A percentile compares a stretch with the other conserved stretches of the same genome.
Conservation (phyloP, 2,888 invertebrate genomes). For the Choristoneura rosaceana region DNA sequence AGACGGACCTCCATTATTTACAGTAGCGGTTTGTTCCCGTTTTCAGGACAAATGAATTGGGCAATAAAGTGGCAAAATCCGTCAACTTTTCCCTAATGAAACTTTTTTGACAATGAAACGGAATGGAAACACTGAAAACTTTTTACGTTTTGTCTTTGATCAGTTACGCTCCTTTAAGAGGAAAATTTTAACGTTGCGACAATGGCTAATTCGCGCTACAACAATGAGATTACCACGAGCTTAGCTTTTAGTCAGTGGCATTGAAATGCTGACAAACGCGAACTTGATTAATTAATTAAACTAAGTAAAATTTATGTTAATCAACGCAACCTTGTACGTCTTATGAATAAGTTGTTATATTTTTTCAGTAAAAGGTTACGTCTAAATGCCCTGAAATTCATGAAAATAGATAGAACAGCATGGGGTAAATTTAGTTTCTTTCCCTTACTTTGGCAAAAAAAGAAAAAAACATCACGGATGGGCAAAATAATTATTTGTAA, state of each 20-base stretch:
- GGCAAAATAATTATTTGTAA: too few species aligned
- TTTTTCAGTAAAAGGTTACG: too few species aligned
- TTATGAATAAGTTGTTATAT: too few species aligned
- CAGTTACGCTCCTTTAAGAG: slow-evolving; percentile 59
- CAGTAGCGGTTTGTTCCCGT: slow-evolving; percentile 63
- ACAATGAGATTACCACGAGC: slow-evolving; percentile 45
- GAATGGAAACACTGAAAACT: slow-evolving; percentile 64
- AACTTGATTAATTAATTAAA: background rate
- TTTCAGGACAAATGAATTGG: slow-evolving; percentile 72
- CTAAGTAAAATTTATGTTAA: background rate
- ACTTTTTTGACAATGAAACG: slow-evolving; percentile 72
- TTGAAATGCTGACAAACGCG: slow-evolving; percentile 8
- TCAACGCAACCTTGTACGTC: background rate
- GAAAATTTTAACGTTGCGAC: slow-evolving; percentile 55
- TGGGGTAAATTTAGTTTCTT: too few species aligned
- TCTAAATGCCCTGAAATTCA: too few species aligned
- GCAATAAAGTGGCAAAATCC: slow-evolving; percentile 71
- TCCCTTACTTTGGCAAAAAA: too few species aligned
- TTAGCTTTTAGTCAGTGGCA: slow-evolving; percentile 15
- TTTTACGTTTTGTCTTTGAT: slow-evolving; percentile 68
- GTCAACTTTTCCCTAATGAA: slow-evolving; percentile 72
- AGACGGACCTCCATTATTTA: slow-evolving; percentile 68
- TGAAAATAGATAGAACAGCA: too few species aligned
- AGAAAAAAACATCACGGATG: too few species aligned
- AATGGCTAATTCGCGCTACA: slow-evolving; percentile 49